A percentile compares a stretch with the other conserved stretches of the same genome.
phyloP scores from a whole-genome alignment of 2,113 vertebrate species.

The Tupaia chinensis region DNA sequence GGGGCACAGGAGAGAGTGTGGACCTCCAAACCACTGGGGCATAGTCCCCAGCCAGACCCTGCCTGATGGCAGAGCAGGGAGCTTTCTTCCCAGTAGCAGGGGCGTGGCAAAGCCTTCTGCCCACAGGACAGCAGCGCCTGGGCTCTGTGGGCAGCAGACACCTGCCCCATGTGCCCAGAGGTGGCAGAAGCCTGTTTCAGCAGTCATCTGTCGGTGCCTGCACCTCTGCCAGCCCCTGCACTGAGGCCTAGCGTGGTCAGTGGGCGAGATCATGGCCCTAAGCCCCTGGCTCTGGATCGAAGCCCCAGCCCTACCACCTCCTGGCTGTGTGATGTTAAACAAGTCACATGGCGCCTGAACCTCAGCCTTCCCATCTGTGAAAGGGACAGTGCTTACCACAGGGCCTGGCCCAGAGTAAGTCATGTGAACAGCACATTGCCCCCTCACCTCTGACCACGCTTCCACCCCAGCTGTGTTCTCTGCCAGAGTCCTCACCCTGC shows the following conservation, averaged over 20 bases:
- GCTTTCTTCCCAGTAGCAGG: background rate
- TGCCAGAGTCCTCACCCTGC: fast-evolving
- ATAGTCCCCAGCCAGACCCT: background rate
- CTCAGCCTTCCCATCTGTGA: background rate
- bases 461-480: background rate
- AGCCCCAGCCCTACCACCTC: background rate
- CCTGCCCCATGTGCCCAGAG: fast-evolving
- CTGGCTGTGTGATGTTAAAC: background rate
- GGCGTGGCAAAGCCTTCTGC: background rate
- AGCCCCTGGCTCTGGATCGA: background rate
- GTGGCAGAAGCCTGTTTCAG: background rate
- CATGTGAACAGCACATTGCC: fast-evolving
- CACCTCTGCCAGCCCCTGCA: background rate
- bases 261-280: background rate
- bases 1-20: background rate
- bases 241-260: background rate
- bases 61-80: fast-evolving
- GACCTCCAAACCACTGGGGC: background rate
- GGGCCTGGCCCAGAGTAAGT: background rate
- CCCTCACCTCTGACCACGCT: background rate
- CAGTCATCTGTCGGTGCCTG: fast-evolving
- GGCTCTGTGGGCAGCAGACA: background rate
- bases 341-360: background rate
- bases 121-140: background rate
- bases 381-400: background rate